These are phyloP conservation scores for Bathynomus jamesi DNA, from an alignment of 1,140 invertebrate species.

Conservation along the genomic window DNA sequence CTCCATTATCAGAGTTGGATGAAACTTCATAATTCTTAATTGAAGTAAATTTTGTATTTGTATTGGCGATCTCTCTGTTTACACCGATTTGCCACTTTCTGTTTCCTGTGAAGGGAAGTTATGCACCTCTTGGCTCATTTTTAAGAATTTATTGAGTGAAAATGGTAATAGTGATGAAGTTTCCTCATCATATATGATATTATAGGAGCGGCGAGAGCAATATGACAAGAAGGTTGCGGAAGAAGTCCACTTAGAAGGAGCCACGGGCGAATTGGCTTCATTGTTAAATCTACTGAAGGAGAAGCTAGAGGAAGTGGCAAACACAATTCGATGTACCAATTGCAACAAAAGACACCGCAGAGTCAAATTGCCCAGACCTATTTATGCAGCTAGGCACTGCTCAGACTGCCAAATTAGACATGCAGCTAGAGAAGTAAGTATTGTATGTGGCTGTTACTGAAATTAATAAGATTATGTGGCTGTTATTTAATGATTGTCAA, in stretches of 20 bases:
- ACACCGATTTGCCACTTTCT: too few relatives aligned
- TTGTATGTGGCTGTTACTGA: conserved; percentile 88
- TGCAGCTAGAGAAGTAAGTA: conserved; percentile 73
- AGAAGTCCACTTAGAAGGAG: conserved; percentile 41
- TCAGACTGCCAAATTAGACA: conserved; percentile 80
- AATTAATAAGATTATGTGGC: conserved; percentile 75
- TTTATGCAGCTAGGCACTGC: conserved; percentile 83
- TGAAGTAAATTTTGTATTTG: too few relatives aligned
- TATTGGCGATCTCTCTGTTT: too few relatives aligned
- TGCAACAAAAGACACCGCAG: conserved; percentile 82
- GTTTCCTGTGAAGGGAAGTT: too few relatives aligned
- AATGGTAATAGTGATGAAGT: too few relatives aligned
- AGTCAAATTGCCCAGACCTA: conserved; percentile 69
- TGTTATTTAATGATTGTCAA: conserved; percentile 86
- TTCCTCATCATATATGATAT: too few relatives aligned
- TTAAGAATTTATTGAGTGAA: too few relatives aligned
- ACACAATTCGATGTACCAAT: conserved; percentile 81
- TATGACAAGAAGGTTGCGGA: conserved; percentile 63
- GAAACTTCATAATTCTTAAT: too few relatives aligned
- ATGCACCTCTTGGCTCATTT: too few relatives aligned
- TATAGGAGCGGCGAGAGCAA: conserved; percentile 64
- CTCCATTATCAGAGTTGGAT: too few relatives aligned
- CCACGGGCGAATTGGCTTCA: conserved; percentile 32
- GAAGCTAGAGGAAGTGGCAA: conserved; percentile 87
- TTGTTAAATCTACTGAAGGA: conserved; percentile 55